phyloP scores from a whole-genome alignment of 2,888 invertebrate species.

The Cryptops parisi region DNA sequence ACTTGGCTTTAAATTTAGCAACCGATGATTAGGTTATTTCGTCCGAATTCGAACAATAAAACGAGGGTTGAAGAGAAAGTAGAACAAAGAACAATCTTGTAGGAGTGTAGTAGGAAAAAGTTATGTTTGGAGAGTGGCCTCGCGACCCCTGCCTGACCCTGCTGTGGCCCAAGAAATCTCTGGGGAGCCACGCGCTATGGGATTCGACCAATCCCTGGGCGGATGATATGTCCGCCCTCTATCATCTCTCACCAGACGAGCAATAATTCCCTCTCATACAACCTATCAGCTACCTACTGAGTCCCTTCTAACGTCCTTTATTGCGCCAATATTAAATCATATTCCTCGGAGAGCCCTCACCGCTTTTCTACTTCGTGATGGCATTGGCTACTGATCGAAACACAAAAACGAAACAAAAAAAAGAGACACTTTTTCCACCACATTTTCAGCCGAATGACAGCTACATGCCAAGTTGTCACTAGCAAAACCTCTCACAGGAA shows the following conservation, averaged over 20 bases:
- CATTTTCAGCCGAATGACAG: too few species aligned
- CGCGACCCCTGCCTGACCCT: neutral
- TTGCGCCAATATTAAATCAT: conserved; percentile 10
- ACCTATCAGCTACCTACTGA: neutral
- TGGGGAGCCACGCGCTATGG: neutral
- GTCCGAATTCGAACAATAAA: too few species aligned
- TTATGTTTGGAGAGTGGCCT: neutral
- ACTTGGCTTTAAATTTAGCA: too few species aligned
- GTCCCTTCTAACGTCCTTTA: conserved; percentile 1
- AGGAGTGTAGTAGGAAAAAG: too few species aligned
- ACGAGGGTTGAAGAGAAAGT: too few species aligned
- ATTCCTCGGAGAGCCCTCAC: neutral
- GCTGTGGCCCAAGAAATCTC: neutral
- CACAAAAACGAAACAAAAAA: too few species aligned
- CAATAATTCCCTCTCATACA: neutral
- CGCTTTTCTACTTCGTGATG: conserved; percentile 4
- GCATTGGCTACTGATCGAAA: conserved; percentile 6
- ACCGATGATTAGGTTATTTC: too few species aligned
- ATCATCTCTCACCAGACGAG: neutral
- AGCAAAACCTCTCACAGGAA: too few species aligned
- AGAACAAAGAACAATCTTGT: too few species aligned
- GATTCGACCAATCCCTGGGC: neutral
- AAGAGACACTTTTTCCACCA: too few species aligned
- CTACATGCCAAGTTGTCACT: too few species aligned
- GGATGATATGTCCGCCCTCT: neutral